phyloP scores from a whole-genome alignment of 2,888 invertebrate species.

The Apamea sordens region DNA sequence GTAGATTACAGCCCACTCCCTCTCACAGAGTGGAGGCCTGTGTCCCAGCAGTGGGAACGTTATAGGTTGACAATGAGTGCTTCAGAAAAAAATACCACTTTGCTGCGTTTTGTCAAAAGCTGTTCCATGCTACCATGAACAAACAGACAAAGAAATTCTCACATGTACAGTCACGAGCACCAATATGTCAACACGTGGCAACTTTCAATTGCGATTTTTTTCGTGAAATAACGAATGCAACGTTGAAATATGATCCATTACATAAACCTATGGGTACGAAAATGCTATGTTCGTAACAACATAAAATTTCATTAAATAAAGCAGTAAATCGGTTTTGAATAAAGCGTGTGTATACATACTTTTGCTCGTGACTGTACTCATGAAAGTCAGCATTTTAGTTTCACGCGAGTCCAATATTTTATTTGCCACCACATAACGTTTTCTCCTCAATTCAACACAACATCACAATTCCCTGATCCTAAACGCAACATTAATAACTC shows the following conservation, averaged over 20 bases:
- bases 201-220: too few relatives aligned
- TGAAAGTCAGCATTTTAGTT: not conserved
- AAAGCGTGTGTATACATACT: too few relatives aligned
- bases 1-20: not conserved
- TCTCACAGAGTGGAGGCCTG: not conserved
- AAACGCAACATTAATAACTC: slow-evolving; percentile 43
- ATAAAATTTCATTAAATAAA: too few relatives aligned
- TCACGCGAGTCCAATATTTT: not conserved
- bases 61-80: not conserved
- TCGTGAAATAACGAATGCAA: too few relatives aligned
- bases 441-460: not conserved
- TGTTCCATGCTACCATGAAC: not conserved
- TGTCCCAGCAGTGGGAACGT: not conserved
- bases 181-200: too few relatives aligned
- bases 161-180: too few relatives aligned
- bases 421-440: not conserved
- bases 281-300: too few relatives aligned
- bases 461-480: not conserved
- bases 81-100: not conserved
- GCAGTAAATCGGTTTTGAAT: too few relatives aligned
- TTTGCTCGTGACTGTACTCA: too few relatives aligned
- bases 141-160: not conserved
- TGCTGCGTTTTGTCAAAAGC: not conserved
- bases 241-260: too few relatives aligned
- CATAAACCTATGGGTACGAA: too few relatives aligned